Evolutionary conservation across 2,888 invertebrate species (phyloP).

Genomic region (Atrina japonica): DNA sequence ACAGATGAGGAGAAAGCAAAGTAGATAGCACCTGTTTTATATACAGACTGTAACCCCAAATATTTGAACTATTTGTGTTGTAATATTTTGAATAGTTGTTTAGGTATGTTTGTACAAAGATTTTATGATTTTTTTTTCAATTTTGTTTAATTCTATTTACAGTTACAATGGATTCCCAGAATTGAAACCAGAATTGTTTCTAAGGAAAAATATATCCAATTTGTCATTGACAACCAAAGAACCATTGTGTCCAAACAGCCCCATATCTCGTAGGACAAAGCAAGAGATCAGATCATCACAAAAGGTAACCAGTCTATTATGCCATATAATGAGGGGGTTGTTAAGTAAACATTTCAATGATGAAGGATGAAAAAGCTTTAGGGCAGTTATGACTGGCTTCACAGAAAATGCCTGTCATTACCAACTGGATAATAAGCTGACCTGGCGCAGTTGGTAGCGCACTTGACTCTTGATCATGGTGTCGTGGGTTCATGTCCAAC

Average conservation of each 20-base stretch:
- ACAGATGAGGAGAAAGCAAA: no score
- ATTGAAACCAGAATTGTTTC: slow-evolving; percentile 82
- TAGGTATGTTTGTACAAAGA: background rate
- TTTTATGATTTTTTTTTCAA: background rate
- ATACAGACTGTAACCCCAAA: no score
- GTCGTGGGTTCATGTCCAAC: no score
- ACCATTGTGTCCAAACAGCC: slow-evolving; percentile 85
- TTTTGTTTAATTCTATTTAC: slow-evolving; percentile 40
- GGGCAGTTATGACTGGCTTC: no score
- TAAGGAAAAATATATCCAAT: slow-evolving; percentile 82
- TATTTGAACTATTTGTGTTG: background rate
- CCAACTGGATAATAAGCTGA: no score
- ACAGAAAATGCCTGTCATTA: no score
- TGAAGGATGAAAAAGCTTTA: no score
- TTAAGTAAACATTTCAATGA: no score
- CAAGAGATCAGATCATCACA: slow-evolving; percentile 97
- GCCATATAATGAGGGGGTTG: no score
- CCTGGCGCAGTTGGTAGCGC: no score
- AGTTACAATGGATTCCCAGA: slow-evolving; percentile 78
- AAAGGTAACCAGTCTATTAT: slow-evolving; percentile 83
- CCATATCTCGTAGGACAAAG: slow-evolving; percentile 95
- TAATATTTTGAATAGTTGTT: background rate
- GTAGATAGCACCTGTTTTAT: no score
- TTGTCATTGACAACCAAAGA: slow-evolving; percentile 58
- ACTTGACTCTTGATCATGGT: no score